Evolutionary conservation across 2,113 vertebrate species (phyloP), one percentile per base, ranked within the genome.

Genomic region (Edolisoma coerulescens): DNA sequence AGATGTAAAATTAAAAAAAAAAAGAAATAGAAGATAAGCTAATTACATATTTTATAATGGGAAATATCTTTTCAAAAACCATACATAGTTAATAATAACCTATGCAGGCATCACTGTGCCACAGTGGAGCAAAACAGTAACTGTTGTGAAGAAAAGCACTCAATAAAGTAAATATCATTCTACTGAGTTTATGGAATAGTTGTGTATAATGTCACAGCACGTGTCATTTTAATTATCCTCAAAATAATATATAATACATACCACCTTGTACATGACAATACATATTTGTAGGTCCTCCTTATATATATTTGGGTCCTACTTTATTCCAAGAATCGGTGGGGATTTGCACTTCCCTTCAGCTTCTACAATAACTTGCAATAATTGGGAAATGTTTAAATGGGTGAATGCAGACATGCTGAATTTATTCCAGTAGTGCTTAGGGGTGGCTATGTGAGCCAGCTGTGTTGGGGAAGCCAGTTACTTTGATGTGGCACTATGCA

Each of bases 121-220:
- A 35, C 22, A 79, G 6, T 17, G 47, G 42, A 83, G 9, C 49
- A 94, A 85, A 32, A 91, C 53, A 77, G 35, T 92, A 94, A 89
- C 23, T 42, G 26, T 44, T 67, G 12, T 65, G 24, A 96, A 87
- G 77, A 78, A 27, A 81, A 90, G 8, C 35, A 60, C 32, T 32
- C 84, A 59, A 56, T 59, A 39, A 83, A 92, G 33, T 88, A 96
- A 95, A 84, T 85, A 94, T 71, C 4, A 14, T 69, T 95, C 64
- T 37, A 13, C 60, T 28, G 56, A 39, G 3, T 64, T 78, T 81
- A 84, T 63, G 53, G 27, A 69, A 94, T 22, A 75, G 9, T 59
- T 27, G 22, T 47, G 13, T 54, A 16, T 79, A 77, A 94, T 53
- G 23, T 80, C 30, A 71, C 35, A 78, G 19, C 13, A 69, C 12